Conservation (phyloP, 2,888 invertebrate genomes). For the Alviniconcha strummeri region DNA sequence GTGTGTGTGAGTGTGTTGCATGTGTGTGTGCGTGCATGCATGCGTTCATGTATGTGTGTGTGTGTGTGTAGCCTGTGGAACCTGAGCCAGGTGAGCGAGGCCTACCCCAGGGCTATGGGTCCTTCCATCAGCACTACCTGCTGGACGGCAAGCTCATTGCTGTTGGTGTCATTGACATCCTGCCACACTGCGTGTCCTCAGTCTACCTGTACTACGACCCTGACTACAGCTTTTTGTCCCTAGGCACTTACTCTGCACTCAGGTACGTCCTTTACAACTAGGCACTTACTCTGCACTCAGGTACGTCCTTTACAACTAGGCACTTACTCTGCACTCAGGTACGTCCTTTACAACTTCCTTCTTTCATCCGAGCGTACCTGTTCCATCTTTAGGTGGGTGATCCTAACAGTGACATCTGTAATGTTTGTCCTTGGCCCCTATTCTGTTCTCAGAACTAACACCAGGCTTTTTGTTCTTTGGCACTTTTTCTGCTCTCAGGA, state of each 20-base stretch:
- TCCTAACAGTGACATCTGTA: too few species aligned
- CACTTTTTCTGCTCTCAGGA: too few species aligned
- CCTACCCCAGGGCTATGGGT: slow-evolving; percentile 80
- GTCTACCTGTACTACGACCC: slow-evolving; percentile 99
- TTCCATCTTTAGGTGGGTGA: too few species aligned
- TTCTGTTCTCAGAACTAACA: too few species aligned
- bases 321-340: slow-evolving; percentile 94
- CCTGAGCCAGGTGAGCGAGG: slow-evolving; percentile 38
- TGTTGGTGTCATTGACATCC: slow-evolving; percentile 96
- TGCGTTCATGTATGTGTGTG: too few species aligned
- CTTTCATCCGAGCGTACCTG: too few species aligned
- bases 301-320: too few species aligned
- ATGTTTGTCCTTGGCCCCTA: too few species aligned
- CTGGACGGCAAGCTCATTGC: slow-evolving; percentile 93
- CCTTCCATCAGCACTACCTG: slow-evolving; percentile 98
- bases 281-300: too few species aligned
- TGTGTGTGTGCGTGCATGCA: not conserved
- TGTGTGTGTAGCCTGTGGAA: slow-evolving; percentile 2
- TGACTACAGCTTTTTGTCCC: slow-evolving; percentile 87
- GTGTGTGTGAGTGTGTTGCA: not conserved
- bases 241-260: slow-evolving; percentile 95
- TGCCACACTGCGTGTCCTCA: slow-evolving; percentile 94
- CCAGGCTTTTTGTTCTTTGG: too few species aligned
- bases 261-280: too few species aligned
- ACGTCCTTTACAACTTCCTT: slow-evolving; percentile 49